These are phyloP conservation scores for Willowsia nigromaculata DNA, from an alignment of 2,888 invertebrate species.

Conservation along the genomic window DNA sequence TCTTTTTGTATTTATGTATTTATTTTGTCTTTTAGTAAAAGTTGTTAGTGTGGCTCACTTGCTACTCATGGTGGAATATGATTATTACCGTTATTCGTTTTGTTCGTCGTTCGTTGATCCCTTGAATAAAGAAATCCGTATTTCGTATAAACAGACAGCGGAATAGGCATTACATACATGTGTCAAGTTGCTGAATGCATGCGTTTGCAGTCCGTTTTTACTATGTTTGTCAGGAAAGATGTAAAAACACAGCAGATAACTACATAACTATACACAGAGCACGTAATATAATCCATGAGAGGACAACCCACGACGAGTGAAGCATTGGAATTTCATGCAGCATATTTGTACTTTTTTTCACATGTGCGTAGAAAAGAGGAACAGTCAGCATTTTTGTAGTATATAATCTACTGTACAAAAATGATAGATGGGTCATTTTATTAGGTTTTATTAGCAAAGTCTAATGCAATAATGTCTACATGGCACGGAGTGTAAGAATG, in stretches of 20 bases:
- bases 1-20: slow-evolving; percentile 12
- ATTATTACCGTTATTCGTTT: slow-evolving; percentile 58
- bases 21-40: slow-evolving; percentile 9
- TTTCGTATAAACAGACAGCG: neutral
- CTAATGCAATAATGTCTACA: neutral
- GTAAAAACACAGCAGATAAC: neutral
- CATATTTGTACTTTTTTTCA: slow-evolving; percentile 26
- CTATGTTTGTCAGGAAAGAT: neutral
- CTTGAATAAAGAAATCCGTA: slow-evolving; percentile 12
- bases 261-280: neutral
- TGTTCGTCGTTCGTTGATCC: neutral
- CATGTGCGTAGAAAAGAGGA: neutral
- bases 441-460: slow-evolving; percentile 5
- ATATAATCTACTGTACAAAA: neutral
- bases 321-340: slow-evolving; percentile 38
- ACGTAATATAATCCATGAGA: slow-evolving; percentile 34
- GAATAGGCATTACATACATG: no score
- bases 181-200: neutral
- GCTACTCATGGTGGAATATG: slow-evolving; percentile 42
- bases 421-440: slow-evolving; percentile 18
- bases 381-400: neutral
- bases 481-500: neutral
- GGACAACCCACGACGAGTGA: slow-evolving; percentile 10
- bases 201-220: neutral
- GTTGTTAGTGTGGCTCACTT: slow-evolving; percentile 1